These are phyloP conservation scores for Achlya flavicornis DNA, from an alignment of 2,888 invertebrate species.

Conservation along the genomic window DNA sequence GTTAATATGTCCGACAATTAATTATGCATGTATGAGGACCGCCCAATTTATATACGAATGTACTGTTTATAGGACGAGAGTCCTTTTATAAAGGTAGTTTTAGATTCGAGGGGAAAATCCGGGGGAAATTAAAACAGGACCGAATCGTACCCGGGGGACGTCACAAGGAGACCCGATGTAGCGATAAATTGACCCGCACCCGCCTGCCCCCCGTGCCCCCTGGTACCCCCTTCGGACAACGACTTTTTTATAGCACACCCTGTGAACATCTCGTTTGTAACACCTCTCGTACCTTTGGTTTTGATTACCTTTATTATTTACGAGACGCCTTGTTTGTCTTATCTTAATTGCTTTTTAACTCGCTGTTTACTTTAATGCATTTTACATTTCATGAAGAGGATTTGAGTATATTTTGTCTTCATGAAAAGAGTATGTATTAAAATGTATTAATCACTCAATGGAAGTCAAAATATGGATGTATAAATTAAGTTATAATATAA, in stretches of 20 bases:
- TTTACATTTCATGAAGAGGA: no score
- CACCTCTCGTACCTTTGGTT: constrained; percentile 19
- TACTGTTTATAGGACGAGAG: neutral
- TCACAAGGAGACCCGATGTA: constrained; percentile 39
- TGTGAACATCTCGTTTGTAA: constrained; percentile 29
- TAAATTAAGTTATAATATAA: no score
- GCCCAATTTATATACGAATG: neutral
- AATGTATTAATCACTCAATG: no score
- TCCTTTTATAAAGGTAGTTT: constrained; percentile 29
- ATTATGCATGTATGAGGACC: constrained; percentile 5
- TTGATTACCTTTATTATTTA: constrained; percentile 13
- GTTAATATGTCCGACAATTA: neutral
- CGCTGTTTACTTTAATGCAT: neutral
- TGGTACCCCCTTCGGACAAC: constrained; percentile 16
- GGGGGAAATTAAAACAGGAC: constrained; percentile 50
- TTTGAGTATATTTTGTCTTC: no score
- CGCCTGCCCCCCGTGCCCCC: constrained; percentile 17
- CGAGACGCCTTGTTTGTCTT: constrained; percentile 11
- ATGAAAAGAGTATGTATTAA: no score
- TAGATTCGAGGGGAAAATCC: constrained; percentile 41
- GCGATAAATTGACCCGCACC: constrained; percentile 47
- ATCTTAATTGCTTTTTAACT: constrained; percentile 12
- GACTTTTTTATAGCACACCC: constrained; percentile 32
- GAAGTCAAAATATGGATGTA: no score
- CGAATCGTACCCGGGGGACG: constrained; percentile 43